These are phyloP conservation scores for Alexandromys fortis DNA, from an alignment of 2,113 vertebrate genomes.

Conservation along the genomic window DNA sequence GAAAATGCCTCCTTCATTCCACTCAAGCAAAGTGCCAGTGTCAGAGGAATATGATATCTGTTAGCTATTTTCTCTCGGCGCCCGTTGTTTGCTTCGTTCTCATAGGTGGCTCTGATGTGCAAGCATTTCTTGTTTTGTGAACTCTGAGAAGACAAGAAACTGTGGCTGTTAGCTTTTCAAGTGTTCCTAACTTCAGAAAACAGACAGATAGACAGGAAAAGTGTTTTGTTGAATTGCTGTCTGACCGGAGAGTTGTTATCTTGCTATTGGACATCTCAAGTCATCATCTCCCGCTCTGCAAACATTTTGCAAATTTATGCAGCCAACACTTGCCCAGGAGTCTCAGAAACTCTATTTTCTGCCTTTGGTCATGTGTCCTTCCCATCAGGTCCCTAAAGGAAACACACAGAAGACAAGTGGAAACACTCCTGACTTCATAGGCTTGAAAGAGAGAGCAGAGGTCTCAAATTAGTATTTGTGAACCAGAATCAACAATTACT, in stretches of 20 bases:
- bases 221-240: constrained; percentile 81
- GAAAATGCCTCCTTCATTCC: not conserved
- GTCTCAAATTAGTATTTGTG: not conserved
- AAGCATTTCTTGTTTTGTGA: not conserved
- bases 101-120: not conserved
- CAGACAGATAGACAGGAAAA: constrained; percentile 1
- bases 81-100: not conserved
- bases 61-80: not conserved
- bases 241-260: not conserved
- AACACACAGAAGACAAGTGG: not conserved
- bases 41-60: not conserved
- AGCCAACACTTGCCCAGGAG: not conserved
- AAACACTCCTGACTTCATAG: not conserved
- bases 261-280: not conserved
- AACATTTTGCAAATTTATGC: constrained; percentile 27
- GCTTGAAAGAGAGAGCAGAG: not conserved
- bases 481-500: constrained; percentile 22
- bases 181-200: not conserved
- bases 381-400: not conserved
- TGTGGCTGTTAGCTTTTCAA: not conserved
- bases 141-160: not conserved
- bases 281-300: not conserved
- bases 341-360: constrained; percentile 10
- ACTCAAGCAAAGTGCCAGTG: not conserved
- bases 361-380: not conserved